Evolutionary conservation across 1,140 invertebrate species (phyloP).

Genomic region (Anoplophora glabripennis): DNA sequence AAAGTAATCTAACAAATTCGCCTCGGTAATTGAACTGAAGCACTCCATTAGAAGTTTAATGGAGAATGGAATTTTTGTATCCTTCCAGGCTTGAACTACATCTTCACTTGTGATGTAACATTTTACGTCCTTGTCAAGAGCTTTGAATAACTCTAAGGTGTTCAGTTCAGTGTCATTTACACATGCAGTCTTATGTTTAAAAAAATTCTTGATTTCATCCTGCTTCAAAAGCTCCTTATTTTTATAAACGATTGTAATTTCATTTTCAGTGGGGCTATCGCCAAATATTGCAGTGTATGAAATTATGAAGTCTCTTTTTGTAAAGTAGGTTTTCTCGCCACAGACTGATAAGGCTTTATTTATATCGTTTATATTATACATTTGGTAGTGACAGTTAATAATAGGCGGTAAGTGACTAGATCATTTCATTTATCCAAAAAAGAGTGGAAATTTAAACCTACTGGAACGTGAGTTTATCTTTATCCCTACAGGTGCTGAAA

Average conservation of each 20-base stretch:
- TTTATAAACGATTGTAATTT: constrained; percentile 6
- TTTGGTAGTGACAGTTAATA: no score
- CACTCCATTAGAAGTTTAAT: constrained; percentile 9
- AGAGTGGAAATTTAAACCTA: no score
- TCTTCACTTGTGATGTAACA: constrained; percentile 8
- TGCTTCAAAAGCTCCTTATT: not conserved
- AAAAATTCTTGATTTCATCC: not conserved
- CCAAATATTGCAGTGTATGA: constrained; percentile 7
- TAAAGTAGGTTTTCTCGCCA: not conserved
- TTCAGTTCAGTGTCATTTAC: constrained; percentile 10
- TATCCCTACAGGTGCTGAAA: no score
- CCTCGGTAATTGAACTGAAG: constrained; percentile 6
- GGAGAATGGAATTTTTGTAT: constrained; percentile 4
- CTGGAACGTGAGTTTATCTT: no score
- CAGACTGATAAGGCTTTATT: no score
- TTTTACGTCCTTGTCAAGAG: not conserved
- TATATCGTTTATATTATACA: no score
- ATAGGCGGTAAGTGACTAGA: no score
- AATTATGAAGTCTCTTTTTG: constrained; percentile 10
- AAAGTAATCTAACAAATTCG: constrained; percentile 8
- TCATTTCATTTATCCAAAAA: no score
- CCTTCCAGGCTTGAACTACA: not conserved
- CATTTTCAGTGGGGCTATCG: constrained; percentile 4
- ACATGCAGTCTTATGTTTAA: constrained; percentile 1
- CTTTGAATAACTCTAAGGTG: constrained; percentile 7